Evolutionary conservation across 2,888 invertebrate genomes (phyloP).

Genomic region (Orthosia gothica): DNA sequence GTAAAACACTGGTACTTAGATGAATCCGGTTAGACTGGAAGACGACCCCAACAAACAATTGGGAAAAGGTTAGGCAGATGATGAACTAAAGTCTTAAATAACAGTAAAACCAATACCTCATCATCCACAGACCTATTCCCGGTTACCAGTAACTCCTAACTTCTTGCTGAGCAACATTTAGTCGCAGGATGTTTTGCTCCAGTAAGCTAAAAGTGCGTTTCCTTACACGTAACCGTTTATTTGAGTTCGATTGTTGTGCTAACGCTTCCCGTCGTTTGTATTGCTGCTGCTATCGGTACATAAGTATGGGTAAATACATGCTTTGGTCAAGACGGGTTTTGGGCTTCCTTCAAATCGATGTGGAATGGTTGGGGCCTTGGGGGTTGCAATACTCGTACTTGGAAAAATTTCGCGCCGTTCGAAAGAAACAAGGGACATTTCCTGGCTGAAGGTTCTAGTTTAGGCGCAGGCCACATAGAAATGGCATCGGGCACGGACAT

Average conservation of each 20-base stretch:
- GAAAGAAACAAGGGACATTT: no score
- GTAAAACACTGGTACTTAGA: no score
- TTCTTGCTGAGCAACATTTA: slow-evolving; percentile 5
- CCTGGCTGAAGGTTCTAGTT: no score
- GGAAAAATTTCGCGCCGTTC: background rate
- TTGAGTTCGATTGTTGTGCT: slow-evolving; percentile 73
- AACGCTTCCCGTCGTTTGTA: slow-evolving; percentile 66
- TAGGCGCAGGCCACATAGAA: no score
- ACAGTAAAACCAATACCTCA: background rate
- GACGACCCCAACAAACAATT: no score
- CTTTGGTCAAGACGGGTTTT: slow-evolving; percentile 23
- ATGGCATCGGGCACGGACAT: no score
- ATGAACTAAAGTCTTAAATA: no score
- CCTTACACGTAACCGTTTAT: slow-evolving; percentile 62
- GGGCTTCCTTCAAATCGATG: slow-evolving; percentile 20
- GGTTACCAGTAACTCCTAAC: slow-evolving; percentile 1
- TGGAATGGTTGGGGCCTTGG: background rate
- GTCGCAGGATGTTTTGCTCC: slow-evolving; percentile 69
- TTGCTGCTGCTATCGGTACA: background rate
- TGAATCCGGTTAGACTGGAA: no score
- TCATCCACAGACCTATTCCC: slow-evolving; percentile 1
- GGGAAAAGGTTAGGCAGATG: no score
- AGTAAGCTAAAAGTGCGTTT: slow-evolving; percentile 57
- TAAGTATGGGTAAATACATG: background rate
- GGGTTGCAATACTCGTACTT: slow-evolving; percentile 1